These are phyloP conservation scores for Cynodonichthys magdalenae DNA, from an alignment of 2,797 vertebrate genomes.

Conservation along the genomic window DNA sequence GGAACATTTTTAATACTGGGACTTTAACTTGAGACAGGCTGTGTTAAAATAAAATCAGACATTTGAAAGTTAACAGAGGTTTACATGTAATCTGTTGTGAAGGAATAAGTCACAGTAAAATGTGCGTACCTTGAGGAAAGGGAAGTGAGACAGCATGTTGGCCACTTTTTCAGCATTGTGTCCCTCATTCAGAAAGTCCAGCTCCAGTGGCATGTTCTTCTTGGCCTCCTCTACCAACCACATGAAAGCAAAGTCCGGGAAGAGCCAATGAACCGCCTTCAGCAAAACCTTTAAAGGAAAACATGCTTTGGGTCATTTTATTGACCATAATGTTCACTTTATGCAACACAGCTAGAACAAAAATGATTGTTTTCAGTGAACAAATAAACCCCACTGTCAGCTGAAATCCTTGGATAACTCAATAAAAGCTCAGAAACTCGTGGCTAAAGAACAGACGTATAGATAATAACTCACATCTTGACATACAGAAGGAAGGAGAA, in stretches of 20 bases:
- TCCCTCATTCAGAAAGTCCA: slow-evolving; percentile 96
- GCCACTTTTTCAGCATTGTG: slow-evolving; percentile 92
- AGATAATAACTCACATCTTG: neutral
- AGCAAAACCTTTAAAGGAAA: slow-evolving; percentile 82
- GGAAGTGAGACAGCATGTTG: slow-evolving; percentile 86
- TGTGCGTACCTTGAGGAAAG: slow-evolving; percentile 88
- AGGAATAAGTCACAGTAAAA: neutral
- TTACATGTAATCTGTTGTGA: neutral
- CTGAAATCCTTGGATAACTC: neutral
- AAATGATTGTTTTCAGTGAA: too few relatives aligned
- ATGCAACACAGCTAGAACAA: too few relatives aligned
- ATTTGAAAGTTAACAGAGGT: neutral
- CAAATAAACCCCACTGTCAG: too few relatives aligned
- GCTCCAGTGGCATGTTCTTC: slow-evolving; percentile 94
- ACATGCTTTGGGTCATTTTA: too few relatives aligned
- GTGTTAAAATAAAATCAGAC: slow-evolving; percentile 7
- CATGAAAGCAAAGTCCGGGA: slow-evolving; percentile 97
- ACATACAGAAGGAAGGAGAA: too few relatives aligned
- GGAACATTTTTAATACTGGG: slow-evolving; percentile 8
- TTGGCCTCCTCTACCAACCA: slow-evolving; percentile 98
- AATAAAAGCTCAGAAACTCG: neutral
- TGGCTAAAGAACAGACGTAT: neutral
- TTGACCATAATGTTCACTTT: too few relatives aligned
- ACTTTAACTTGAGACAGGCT: slow-evolving; percentile 10
- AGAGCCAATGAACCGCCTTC: slow-evolving; percentile 88